Evolutionary conservation across 2,113 vertebrate species (phyloP), one percentile per base, ranked within the genome.

Genomic region (human): DNA sequence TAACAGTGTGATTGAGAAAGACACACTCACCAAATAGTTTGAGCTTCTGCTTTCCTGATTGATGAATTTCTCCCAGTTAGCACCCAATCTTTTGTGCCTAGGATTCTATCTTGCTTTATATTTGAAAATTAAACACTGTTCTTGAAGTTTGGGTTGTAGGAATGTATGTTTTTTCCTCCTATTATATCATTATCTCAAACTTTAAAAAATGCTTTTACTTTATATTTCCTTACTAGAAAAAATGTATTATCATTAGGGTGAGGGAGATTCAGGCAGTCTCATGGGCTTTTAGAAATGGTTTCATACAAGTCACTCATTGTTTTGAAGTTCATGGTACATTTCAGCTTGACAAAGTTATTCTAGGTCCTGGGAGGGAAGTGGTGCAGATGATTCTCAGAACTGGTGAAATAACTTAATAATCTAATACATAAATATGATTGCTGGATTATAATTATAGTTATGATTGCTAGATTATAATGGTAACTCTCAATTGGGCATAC

Each of bases 301-400:
- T 92, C 32, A 10, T 88, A 43, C 22, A 95, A 73, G 20, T 76
- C 13, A 83, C 87, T 89, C 30, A 52, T 75, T 94, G 86, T 82
- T 93, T 76, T 90, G 38, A 97, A 80, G 82, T 79, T 90, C 59
- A 59, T 83, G 85, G 25, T 94, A 25, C 38, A 32, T 96, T 89
- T 90, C n/a, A 83, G 5, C 13, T 89, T 95, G 88, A 76, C 45
- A 89, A 48, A 91, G 8, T 83, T 93, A 57, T 89, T 40, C 32
- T 90, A 78, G 93, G 35, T 92, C 70, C 55, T 78, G 43, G 30
- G 32, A 72, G 40, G 90, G 11, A 83, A 82, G 25, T 13, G 4
- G 18, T 43, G 5, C 68, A 52, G 38, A 10, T 68, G 18, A 66
- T 86, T 92, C 75, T 93, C 61, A 76, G 68, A 79, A 80, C 83